Evolutionary conservation across 1,140 invertebrate species (phyloP).

Genomic region (Bombus sibiricus): DNA sequence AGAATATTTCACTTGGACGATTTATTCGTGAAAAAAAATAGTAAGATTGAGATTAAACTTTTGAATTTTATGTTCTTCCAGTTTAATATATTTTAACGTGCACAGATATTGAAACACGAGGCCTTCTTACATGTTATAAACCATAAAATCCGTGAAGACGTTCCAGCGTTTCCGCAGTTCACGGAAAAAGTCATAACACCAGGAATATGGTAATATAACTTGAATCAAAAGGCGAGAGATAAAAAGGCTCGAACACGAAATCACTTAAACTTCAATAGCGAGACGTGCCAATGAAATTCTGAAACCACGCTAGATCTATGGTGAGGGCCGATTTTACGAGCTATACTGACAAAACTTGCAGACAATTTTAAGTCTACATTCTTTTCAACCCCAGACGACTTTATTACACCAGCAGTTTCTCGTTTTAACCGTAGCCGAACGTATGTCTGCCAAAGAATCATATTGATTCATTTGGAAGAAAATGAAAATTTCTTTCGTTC

Average conservation of each 20-base stretch:
- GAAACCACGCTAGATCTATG: conserved; percentile 45
- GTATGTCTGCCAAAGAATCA: conserved; percentile 59
- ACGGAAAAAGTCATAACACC: conserved; percentile 13
- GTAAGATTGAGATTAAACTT: conserved; percentile 4
- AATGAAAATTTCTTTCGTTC: neutral
- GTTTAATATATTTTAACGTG: conserved; percentile 3
- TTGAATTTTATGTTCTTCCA: neutral
- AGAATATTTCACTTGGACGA: neutral
- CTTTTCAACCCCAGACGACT: conserved; percentile 39
- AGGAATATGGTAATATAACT: conserved; percentile 21
- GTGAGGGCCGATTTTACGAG: conserved; percentile 61
- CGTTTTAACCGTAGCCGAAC: neutral
- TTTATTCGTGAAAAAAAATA: neutral
- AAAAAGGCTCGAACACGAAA: conserved; percentile 52
- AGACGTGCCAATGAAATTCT: conserved; percentile 62
- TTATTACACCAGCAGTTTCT: conserved; percentile 27
- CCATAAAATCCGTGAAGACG: neutral
- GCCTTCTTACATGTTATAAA: conserved; percentile 19
- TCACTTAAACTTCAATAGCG: conserved; percentile 53
- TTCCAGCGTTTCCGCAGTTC: neutral
- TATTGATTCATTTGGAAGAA: conserved; percentile 58
- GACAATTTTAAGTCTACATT: conserved; percentile 48
- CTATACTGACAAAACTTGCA: conserved; percentile 60
- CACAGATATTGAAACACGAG: neutral
- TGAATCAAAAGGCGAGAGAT: conserved; percentile 7